phyloP scores from a whole-genome alignment of 2,113 vertebrate genomes.

The Ptilorrhoa leucosticta region DNA sequence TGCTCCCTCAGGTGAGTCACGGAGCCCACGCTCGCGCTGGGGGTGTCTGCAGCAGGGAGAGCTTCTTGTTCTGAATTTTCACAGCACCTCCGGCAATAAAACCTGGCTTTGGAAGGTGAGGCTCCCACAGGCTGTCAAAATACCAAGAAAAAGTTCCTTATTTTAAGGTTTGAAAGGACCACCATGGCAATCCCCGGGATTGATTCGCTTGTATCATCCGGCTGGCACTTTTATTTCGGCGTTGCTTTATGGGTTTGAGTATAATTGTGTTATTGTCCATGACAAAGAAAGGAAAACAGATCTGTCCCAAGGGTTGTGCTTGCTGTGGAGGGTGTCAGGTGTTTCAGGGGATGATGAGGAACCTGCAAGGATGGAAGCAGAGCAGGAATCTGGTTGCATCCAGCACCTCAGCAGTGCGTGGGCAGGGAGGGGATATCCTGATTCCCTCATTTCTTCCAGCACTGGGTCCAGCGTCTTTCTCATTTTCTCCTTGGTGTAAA shows the following conservation, averaged over 20 bases:
- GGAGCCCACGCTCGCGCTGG: not conserved
- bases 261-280: not conserved
- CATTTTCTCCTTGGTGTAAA: not conserved
- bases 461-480: not conserved
- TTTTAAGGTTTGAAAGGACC: not conserved
- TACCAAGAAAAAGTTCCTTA: not conserved
- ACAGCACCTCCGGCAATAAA: not conserved
- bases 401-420: not conserved
- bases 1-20: not conserved
- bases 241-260: not conserved
- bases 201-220: not conserved
- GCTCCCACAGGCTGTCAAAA: not conserved
- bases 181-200: rapidly evolving
- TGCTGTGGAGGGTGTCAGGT: not conserved
- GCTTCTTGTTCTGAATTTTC: not conserved
- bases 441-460: not conserved
- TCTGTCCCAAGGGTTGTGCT: not conserved
- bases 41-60: not conserved
- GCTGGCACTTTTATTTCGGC: not conserved
- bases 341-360: not conserved
- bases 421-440: not conserved
- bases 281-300: not conserved
- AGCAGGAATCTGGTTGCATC: not conserved
- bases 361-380: not conserved
- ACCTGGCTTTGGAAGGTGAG: not conserved